Evolutionary conservation across 2,113 vertebrate genomes (phyloP), one percentile per base, ranked within the genome.

Genomic region (Natator depressus): DNA sequence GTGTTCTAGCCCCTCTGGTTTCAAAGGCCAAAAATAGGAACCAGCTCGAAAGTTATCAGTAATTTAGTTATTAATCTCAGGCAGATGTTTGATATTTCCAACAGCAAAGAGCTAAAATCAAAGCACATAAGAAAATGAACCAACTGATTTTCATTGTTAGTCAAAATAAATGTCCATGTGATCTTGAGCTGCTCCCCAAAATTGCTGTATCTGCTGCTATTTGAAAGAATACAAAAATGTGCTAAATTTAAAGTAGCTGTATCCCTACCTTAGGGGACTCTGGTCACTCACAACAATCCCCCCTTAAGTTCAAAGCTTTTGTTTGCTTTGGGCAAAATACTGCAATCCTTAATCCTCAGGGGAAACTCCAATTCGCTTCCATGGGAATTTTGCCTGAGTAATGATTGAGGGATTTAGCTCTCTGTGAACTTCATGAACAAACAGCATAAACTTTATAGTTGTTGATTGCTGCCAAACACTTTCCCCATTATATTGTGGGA

Each of bases 31-130:
- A 95, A 98, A 98, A 98, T 89, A 95, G 89, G 92, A 97, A 51
- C 3, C 89, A 90, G 90, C 96, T 92, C 96, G 59, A 95, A 94
- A 93, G 93, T 93, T 93, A 91, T 96, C 72, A 96, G 94, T 89
- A 96, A 87, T 91, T 98, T 95, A 94, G 87, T 76, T 95, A 94
- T 93, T 98, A 94, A 92, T 89, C 95, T 86, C 80, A 94, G 94
- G 93, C 95, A 96, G 94, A 96, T 96, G 96, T 94, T 95, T 96
- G 95, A 78, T 96, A 97, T 97, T 98, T 97, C 89, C 89, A 97
- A 94, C 27, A 96, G 96, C 93, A 97, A 95, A 93, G 31, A 91
- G 59, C 94, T 95, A 75, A 92, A 96, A 96, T 89, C 55, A 31
- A 94, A 95, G 57, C 50, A 97, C 91, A 92, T 47, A 84, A 42